Percentiles rank a stretch among this genome's conserved stretches.
phyloP scores from a whole-genome alignment of 2,888 invertebrate species.

The Chloroclysta siterata region DNA sequence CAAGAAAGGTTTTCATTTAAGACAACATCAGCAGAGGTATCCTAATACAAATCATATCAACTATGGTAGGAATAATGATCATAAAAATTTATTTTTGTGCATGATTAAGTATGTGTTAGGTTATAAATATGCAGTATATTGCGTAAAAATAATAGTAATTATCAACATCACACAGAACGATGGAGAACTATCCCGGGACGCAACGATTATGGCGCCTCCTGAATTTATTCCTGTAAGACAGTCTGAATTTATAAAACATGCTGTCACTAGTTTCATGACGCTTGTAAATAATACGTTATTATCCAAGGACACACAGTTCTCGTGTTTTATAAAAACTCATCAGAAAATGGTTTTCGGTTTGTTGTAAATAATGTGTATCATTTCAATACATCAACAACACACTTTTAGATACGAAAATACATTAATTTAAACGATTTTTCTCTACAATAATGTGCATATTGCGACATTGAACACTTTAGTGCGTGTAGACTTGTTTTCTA shows the following conservation, averaged over 20 bases:
- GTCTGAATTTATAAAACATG: constrained; percentile 44
- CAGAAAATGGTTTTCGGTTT: constrained; percentile 10
- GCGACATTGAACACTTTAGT: constrained; percentile 5
- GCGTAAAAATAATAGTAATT: constrained; percentile 15
- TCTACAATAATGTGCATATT: not conserved
- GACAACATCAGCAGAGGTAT: not conserved
- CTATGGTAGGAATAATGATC: not conserved
- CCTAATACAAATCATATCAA: not conserved
- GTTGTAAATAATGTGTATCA: constrained; percentile 14
- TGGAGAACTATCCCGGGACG: constrained; percentile 47
- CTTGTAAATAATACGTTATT: constrained; percentile 50
- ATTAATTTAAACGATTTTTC: not conserved
- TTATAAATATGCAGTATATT: not conserved
- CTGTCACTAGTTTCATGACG: constrained; percentile 49
- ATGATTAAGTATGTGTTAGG: not conserved
- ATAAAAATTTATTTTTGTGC: not conserved
- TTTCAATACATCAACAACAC: constrained; percentile 5
- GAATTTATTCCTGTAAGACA: constrained; percentile 60
- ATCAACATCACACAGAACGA: constrained; percentile 36
- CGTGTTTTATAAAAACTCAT: constrained; percentile 4
- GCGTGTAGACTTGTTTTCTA: constrained; percentile 1
- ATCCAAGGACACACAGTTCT: constrained; percentile 6
- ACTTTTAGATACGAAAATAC: not conserved
- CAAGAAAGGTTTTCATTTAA: not conserved
- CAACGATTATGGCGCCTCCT: constrained; percentile 54